These are phyloP conservation scores for Pseudotriccus pelzelni DNA, from an alignment of 2,797 vertebrate species.

Conservation along the genomic window DNA sequence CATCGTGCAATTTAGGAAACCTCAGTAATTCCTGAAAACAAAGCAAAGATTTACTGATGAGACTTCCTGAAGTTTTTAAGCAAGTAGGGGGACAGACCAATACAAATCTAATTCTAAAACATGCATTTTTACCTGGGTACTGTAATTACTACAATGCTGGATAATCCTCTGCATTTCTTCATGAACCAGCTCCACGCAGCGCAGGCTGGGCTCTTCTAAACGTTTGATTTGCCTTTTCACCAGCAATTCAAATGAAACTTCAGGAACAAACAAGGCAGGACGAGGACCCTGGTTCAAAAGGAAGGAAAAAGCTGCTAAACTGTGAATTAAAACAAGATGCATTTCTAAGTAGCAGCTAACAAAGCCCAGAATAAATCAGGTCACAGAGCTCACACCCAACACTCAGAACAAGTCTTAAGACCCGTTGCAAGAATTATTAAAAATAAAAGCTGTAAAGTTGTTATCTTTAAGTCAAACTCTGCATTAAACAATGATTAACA, in stretches of 20 bases:
- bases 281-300: slow-evolving; percentile 86
- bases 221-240: slow-evolving; percentile 98
- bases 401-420: background rate
- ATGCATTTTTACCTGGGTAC: slow-evolving; percentile 79
- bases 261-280: slow-evolving; percentile 96
- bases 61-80: background rate
- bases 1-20: slow-evolving; percentile 97
- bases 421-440: background rate
- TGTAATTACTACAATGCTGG: slow-evolving; percentile 92
- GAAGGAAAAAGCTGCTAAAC: background rate
- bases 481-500: background rate
- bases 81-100: background rate
- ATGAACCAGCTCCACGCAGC: slow-evolving; percentile 97
- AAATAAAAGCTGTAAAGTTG: background rate
- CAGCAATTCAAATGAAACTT: slow-evolving; percentile 95
- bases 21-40: slow-evolving; percentile 88
- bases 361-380: background rate
- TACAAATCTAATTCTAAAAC: background rate
- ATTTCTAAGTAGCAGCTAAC: background rate
- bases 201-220: slow-evolving; percentile 94
- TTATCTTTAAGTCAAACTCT: background rate
- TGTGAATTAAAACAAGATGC: background rate
- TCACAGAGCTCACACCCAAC: background rate
- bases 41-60: background rate
- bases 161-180: slow-evolving; percentile 99